A percentile compares a stretch with the other conserved stretches of the same genome.
phyloP scores from a whole-genome alignment of 1,140 invertebrate species.

The Dreissena polymorpha region DNA sequence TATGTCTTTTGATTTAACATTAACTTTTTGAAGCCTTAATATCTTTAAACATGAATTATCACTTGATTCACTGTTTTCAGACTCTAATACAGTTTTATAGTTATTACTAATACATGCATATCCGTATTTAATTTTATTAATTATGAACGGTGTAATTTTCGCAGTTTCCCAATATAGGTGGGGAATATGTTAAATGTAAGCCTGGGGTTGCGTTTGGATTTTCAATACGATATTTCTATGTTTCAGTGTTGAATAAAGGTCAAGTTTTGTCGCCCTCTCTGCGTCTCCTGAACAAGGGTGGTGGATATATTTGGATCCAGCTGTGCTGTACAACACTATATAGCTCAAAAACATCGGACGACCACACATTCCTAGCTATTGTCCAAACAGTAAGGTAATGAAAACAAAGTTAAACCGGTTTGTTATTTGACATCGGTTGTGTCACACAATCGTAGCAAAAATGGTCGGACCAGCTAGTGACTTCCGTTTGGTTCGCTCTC shows the following conservation, averaged over 20 bases:
- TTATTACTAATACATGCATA: too few species aligned
- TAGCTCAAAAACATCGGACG: slow-evolving; percentile 93
- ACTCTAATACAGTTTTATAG: too few species aligned
- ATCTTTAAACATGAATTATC: too few species aligned
- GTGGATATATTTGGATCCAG: slow-evolving; percentile 97
- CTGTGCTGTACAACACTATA: slow-evolving; percentile 98
- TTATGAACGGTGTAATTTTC: too few species aligned
- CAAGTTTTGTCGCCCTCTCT: slow-evolving; percentile 98
- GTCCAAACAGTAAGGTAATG: slow-evolving; percentile 72
- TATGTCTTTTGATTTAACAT: too few species aligned
- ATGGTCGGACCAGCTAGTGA: neutral
- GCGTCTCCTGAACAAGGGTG: slow-evolving; percentile 96
- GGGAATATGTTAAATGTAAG: too few species aligned
- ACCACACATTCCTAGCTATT: slow-evolving; percentile 72
- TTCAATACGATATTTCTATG: slow-evolving; percentile 33
- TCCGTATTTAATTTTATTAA: too few species aligned
- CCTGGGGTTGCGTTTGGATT: too few species aligned
- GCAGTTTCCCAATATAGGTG: too few species aligned
- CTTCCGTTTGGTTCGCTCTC: neutral
- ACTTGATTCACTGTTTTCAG: too few species aligned
- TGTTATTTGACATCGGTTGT: neutral
- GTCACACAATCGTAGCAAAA: neutral
- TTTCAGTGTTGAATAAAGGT: slow-evolving; percentile 96
- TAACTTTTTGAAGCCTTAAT: too few species aligned
- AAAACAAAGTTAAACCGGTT: slow-evolving; percentile 9